A percentile compares a stretch with the other conserved stretches of the same genome.
Conservation (phyloP, 2,797 vertebrate genomes). For the Lagocephalus sceleratus region DNA sequence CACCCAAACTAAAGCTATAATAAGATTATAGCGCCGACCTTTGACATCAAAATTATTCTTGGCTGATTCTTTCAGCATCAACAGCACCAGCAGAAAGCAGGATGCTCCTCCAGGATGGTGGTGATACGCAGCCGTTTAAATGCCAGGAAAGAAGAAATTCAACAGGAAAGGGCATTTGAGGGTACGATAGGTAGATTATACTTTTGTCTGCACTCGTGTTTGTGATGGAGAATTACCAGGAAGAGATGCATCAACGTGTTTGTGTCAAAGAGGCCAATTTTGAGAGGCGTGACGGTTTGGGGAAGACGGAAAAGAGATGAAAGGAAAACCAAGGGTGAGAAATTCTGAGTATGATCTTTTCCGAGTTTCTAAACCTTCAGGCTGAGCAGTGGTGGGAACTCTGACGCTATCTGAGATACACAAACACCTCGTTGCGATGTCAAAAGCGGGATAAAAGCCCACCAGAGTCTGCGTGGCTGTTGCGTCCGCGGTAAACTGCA, state of each 20-base stretch:
- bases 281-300: neutral
- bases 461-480: constrained; percentile 20
- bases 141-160: constrained; percentile 33
- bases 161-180: constrained; percentile 27
- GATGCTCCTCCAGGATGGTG: constrained; percentile 18
- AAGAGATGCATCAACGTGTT: neutral
- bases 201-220: neutral
- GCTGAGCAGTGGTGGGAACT: constrained; percentile 18
- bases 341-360: constrained; percentile 11
- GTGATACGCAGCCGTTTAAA: constrained; percentile 30
- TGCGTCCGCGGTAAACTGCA: constrained; percentile 14
- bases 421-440: constrained; percentile 13
- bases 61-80: constrained; percentile 25
- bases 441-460: constrained; percentile 4
- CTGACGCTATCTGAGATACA: constrained; percentile 14
- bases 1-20: constrained; percentile 34
- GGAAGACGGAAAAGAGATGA: constrained; percentile 1
- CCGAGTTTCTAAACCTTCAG: constrained; percentile 24
- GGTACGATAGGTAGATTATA: constrained; percentile 13
- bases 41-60: constrained; percentile 41
- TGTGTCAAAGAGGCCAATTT: neutral
- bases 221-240: neutral
- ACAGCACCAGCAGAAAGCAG: constrained; percentile 29
- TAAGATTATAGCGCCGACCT: constrained; percentile 41
- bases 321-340: constrained; percentile 10